Conservation (phyloP, 92 coral and sea anemone species). For the Parazoanthus darwini region DNA sequence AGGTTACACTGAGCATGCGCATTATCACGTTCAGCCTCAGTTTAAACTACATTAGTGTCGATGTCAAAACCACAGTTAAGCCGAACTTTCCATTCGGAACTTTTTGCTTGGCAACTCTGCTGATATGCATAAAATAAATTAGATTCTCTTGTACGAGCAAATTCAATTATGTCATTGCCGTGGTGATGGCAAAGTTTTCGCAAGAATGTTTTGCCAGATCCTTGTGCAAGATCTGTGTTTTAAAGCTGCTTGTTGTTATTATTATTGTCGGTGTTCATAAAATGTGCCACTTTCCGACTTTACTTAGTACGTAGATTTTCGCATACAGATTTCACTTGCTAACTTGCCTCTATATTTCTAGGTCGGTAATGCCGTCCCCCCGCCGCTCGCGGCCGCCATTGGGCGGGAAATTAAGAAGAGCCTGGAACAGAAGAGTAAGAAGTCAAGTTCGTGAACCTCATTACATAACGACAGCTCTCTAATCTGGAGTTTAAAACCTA, state of each 20-base stretch:
- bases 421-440: constrained; percentile 41
- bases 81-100: too few relatives aligned
- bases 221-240: too few relatives aligned
- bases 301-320: background rate
- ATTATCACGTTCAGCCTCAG: too few relatives aligned
- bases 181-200: background rate
- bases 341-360: constrained; percentile 19
- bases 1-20: too few relatives aligned
- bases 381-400: constrained; percentile 91
- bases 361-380: constrained; percentile 98
- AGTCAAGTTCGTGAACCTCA: background rate
- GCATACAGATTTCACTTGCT: background rate
- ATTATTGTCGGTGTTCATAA: background rate
- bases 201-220: background rate
- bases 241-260: background rate
- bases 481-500: background rate
- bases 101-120: background rate
- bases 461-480: background rate
- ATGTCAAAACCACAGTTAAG: too few relatives aligned
- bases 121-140: too few relatives aligned
- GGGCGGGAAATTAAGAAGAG: constrained; percentile 90
- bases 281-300: background rate
- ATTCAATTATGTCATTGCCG: background rate
- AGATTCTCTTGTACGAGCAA: too few relatives aligned
- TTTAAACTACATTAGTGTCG: too few relatives aligned